Percentiles rank a stretch among this genome's conserved stretches.
phyloP scores from a whole-genome alignment of 2,113 vertebrate species.

The Nipponia nippon region DNA sequence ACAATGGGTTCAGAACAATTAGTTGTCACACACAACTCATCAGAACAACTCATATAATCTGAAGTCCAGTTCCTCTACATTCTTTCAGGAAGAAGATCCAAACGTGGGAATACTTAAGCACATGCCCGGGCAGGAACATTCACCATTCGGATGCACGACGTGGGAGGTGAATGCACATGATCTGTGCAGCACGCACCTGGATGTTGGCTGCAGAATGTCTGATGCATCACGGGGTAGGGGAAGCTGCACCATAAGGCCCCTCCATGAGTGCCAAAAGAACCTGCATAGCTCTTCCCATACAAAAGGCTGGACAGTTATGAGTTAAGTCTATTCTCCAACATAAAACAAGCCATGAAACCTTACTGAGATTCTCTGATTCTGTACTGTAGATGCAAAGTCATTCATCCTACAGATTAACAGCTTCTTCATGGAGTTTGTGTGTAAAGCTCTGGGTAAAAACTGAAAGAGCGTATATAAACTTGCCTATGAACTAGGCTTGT shows the following conservation, averaged over 20 bases:
- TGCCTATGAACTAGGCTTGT: not conserved
- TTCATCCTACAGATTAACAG: not conserved
- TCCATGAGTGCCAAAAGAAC: not conserved
- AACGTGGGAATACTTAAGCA: not conserved
- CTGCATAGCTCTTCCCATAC: not conserved
- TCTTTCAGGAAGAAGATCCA: not conserved
- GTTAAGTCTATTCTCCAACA: not conserved
- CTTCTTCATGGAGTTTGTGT: not conserved
- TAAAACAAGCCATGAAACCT: not conserved
- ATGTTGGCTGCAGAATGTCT: not conserved
- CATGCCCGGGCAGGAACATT: not conserved
- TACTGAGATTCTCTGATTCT: not conserved
- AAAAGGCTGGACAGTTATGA: not conserved
- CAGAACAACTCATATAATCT: not conserved
- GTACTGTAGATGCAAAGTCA: not conserved
- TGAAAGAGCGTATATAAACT: not conserved
- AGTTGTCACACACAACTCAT: not conserved
- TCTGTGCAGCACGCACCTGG: not conserved
- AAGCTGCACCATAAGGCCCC: not conserved
- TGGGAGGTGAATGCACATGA: accelerated
- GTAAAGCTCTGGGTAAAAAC: not conserved
- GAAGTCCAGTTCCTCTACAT: not conserved
- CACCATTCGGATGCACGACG: accelerated
- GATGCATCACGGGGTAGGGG: not conserved
- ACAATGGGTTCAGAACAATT: not conserved